phyloP scores from a whole-genome alignment of 2,113 vertebrate species.

The Indicator maculatus region DNA sequence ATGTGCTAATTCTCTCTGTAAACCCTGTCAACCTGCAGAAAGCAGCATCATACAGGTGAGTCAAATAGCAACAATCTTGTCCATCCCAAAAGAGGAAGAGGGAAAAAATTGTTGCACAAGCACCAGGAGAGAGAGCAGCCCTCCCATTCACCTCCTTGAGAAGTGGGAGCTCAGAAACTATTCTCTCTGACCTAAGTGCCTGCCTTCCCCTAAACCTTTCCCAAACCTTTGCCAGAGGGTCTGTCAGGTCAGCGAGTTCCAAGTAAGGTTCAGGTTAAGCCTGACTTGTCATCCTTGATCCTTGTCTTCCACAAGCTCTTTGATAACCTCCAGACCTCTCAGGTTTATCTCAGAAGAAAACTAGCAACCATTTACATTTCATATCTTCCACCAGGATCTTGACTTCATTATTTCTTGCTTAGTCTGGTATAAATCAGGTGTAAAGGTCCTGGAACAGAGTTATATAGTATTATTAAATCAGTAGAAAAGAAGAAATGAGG shows the following conservation, averaged over 20 bases:
- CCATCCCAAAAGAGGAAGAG: background rate
- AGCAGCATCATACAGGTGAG: background rate
- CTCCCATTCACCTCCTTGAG: background rate
- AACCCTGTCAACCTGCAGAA: background rate
- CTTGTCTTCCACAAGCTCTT: background rate
- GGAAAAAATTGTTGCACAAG: background rate
- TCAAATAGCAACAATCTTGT: background rate
- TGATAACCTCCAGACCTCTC: background rate
- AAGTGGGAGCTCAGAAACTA: background rate
- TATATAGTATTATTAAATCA: background rate
- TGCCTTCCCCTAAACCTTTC: background rate
- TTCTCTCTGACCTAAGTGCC: background rate
- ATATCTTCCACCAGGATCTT: background rate
- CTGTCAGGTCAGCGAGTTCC: background rate
- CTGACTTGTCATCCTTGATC: rapidly evolving
- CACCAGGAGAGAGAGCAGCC: too few relatives aligned
- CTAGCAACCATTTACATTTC: background rate
- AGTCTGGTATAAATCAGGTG: background rate
- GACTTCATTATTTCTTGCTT: background rate
- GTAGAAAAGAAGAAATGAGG: background rate
- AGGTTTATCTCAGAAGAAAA: background rate
- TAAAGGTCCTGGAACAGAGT: background rate
- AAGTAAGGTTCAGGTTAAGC: background rate
- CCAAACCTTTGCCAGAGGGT: background rate
- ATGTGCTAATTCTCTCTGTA: background rate